Evolutionary conservation across 2,113 vertebrate genomes (phyloP).

Genomic region (Cygnus atratus): DNA sequence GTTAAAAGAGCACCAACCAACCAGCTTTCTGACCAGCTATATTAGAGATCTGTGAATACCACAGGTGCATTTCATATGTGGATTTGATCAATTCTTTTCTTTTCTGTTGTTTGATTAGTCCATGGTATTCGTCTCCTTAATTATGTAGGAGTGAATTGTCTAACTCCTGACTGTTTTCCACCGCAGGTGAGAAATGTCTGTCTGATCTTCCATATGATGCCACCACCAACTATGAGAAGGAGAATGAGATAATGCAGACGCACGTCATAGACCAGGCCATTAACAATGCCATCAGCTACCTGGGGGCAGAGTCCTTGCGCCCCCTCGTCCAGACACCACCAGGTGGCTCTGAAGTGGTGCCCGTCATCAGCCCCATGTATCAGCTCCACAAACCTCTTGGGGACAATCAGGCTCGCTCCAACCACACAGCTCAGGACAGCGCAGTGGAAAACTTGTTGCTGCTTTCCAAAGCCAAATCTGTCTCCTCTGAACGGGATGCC

Average conservation of each 20-base stretch:
- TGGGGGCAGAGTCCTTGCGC: conserved; percentile 94
- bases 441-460: conserved; percentile 93
- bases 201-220: conserved; percentile 88
- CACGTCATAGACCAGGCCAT: conserved; percentile 98
- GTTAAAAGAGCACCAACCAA: not conserved
- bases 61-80: not conserved
- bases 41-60: not conserved
- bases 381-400: conserved; percentile 83
- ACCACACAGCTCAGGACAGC: conserved; percentile 88
- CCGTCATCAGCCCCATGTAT: conserved; percentile 84
- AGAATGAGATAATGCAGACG: conserved; percentile 90
- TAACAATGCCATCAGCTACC: conserved; percentile 97
- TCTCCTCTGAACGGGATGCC: conserved; percentile 90
- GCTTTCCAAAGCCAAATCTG: conserved; percentile 93
- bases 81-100: not conserved
- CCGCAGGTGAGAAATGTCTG: conserved; percentile 91
- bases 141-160: not conserved
- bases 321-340: conserved; percentile 95
- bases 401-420: conserved; percentile 74
- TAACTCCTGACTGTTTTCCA: conserved; percentile 31
- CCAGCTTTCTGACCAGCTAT: not conserved
- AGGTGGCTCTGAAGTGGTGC: conserved; percentile 81
- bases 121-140: not conserved
- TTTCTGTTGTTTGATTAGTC: not conserved
- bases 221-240: conserved; percentile 81